These are phyloP conservation scores for Ceyx margarethae DNA, from an alignment of 2,113 vertebrate genomes.

Conservation along the genomic window DNA sequence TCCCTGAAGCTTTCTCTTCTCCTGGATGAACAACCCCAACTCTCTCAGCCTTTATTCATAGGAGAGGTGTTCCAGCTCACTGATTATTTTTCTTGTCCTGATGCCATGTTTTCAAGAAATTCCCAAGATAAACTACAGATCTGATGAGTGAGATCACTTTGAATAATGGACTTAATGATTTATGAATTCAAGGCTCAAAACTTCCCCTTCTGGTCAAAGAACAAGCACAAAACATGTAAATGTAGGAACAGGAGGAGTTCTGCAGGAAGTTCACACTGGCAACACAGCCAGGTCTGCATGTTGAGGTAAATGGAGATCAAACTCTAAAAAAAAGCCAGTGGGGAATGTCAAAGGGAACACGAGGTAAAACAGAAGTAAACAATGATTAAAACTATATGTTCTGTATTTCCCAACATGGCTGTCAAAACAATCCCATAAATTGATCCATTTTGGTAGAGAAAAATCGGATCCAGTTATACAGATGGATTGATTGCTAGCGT, in stretches of 20 bases:
- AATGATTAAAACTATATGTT: slow-evolving; percentile 27
- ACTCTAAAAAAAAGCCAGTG: not conserved
- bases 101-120: not conserved
- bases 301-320: slow-evolving; percentile 22
- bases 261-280: not conserved
- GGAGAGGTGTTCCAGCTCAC: not conserved
- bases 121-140: not conserved
- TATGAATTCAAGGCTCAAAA: not conserved
- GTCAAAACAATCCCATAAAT: slow-evolving; percentile 47
- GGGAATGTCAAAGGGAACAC: slow-evolving; percentile 41
- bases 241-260: not conserved
- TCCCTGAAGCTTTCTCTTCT: not conserved
- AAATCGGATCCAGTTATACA: slow-evolving; percentile 24
- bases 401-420: slow-evolving; percentile 43
- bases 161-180: slow-evolving; percentile 24
- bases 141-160: not conserved
- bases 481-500: not conserved
- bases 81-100: not conserved
- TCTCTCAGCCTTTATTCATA: not conserved
- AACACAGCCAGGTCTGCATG: not conserved
- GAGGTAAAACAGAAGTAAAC: slow-evolving; percentile 37
- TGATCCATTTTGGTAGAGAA: slow-evolving; percentile 27
- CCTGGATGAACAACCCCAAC: not conserved
- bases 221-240: slow-evolving; percentile 27
- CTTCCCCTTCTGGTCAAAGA: slow-evolving; percentile 18